phyloP scores from a whole-genome alignment of 2,113 vertebrate species.

The Fregata magnificens region DNA sequence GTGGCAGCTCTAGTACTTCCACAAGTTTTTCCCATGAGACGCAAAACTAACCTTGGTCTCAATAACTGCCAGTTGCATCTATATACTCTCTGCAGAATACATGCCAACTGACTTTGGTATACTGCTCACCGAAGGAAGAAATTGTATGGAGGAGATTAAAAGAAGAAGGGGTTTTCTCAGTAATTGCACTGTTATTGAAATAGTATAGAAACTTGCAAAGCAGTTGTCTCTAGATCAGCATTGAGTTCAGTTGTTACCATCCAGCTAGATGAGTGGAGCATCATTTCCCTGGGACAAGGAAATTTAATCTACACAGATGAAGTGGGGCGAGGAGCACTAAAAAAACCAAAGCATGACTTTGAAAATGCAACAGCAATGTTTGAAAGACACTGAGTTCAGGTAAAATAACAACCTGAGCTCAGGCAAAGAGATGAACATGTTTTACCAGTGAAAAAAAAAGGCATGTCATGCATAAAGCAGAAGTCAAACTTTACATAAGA shows the following conservation, averaged over 20 bases:
- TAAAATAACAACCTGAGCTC: neutral
- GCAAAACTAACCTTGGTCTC: constrained; percentile 1
- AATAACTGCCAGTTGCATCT: neutral
- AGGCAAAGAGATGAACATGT: neutral
- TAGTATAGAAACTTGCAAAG: neutral
- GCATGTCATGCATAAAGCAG: neutral
- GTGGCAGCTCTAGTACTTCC: neutral
- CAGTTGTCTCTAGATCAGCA: neutral
- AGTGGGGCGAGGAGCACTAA: neutral
- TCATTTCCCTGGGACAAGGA: neutral
- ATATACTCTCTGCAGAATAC: neutral
- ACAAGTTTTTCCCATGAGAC: neutral
- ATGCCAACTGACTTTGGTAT: neutral
- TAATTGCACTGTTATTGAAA: neutral
- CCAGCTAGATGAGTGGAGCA: neutral
- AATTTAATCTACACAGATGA: neutral
- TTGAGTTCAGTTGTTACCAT: neutral
- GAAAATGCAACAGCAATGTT: neutral
- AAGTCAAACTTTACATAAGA: neutral
- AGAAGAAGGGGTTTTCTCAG: neutral
- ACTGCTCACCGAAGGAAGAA: neutral
- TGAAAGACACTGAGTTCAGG: neutral
- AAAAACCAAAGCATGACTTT: neutral
- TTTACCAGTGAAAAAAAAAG: neutral
- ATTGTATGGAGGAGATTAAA: neutral